Percentiles rank a stretch among this genome's conserved stretches.
Conservation (phyloP, 2,797 vertebrate species). For the Mus caroli region DNA sequence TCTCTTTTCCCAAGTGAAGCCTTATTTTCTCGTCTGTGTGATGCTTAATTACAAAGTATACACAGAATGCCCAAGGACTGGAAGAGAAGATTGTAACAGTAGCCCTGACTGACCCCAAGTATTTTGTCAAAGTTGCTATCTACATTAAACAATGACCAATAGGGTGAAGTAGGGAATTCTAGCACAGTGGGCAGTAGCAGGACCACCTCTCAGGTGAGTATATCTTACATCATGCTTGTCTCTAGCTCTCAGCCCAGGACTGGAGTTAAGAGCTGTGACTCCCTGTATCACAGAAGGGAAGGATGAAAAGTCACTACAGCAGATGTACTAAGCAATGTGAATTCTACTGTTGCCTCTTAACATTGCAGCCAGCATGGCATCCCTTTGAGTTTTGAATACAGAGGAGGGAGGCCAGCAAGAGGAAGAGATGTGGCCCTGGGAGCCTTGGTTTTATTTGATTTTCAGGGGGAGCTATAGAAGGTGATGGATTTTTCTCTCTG, state of each 20-base stretch:
- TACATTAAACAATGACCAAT: background rate
- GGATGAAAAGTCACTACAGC: background rate
- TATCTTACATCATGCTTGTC: background rate
- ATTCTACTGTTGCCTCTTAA: background rate
- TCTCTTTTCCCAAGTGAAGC: background rate
- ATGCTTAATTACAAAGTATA: background rate
- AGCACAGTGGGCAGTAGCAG: background rate
- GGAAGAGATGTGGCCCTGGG: background rate
- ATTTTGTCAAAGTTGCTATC: constrained; percentile 4
- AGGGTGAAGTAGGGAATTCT: background rate
- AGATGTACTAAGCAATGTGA: background rate
- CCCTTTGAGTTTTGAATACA: background rate
- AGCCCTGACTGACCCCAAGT: background rate
- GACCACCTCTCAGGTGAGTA: background rate
- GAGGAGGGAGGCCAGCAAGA: background rate
- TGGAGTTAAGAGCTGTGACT: background rate
- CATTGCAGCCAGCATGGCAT: background rate
- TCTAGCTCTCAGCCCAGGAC: background rate
- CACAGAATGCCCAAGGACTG: background rate
- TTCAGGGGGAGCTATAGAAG: background rate
- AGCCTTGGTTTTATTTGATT: background rate
- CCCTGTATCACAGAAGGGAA: background rate
- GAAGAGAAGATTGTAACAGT: background rate
- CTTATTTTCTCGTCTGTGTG: background rate
- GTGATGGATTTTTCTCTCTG: background rate